These are phyloP conservation scores for Helicorthomorpha holstii DNA, from an alignment of 1,140 invertebrate genomes.

Conservation along the genomic window DNA sequence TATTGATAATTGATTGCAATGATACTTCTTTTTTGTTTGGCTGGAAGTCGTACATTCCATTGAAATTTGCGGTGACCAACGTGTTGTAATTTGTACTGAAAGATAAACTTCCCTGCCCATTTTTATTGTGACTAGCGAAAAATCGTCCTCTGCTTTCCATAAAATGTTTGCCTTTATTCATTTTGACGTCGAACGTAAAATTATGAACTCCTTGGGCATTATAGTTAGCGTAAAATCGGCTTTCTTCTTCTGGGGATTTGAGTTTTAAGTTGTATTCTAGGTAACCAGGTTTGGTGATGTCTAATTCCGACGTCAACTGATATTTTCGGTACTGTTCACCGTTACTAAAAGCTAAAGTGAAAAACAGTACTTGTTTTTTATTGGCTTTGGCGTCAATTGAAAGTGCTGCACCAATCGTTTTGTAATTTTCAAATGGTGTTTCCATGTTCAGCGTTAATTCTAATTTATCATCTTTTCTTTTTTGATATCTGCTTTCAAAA, in stretches of 20 bases:
- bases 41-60: background rate
- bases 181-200: background rate
- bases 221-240: background rate
- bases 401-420: no score
- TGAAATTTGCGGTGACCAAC: background rate
- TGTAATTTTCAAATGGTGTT: no score
- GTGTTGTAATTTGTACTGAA: background rate
- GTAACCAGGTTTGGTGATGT: no score
- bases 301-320: no score
- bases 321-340: no score
- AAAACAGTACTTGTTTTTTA: no score
- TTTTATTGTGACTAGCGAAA: background rate
- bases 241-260: background rate
- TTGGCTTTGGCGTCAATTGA: no score
- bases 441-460: no score
- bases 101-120: background rate
- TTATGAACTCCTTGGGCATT: background rate
- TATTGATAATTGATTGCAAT: background rate
- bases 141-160: background rate
- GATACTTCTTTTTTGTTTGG: background rate
- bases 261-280: background rate
- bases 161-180: background rate
- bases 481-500: no score
- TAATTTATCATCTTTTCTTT: no score
- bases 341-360: no score